Percentiles rank a stretch among this genome's conserved stretches.
Evolutionary conservation across 2,888 invertebrate genomes (phyloP).

Genomic region (Erebia epiphron): DNA sequence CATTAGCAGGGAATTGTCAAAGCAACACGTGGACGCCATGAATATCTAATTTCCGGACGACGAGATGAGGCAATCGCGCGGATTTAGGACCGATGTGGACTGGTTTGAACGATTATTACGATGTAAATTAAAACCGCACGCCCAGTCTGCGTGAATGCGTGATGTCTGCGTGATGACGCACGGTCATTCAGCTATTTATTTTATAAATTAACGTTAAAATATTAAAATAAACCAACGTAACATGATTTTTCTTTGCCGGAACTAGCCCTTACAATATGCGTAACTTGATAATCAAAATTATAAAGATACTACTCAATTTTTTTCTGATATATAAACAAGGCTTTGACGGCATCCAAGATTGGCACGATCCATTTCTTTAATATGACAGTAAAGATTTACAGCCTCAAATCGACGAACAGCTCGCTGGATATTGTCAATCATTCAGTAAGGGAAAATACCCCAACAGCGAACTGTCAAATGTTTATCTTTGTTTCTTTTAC

Average conservation of each 20-base stretch:
- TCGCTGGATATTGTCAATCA: conserved; percentile 59
- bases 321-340: conserved; percentile 29
- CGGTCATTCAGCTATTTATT: too few species aligned
- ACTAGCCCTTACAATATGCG: neutral
- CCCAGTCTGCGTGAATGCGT: too few species aligned
- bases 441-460: conserved; percentile 55
- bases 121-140: neutral
- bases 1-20: too few species aligned
- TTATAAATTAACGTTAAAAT: too few species aligned
- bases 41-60: too few species aligned
- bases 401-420: conserved; percentile 49
- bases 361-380: conserved; percentile 38
- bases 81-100: neutral
- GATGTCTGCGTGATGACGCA: too few species aligned
- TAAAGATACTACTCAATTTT: conserved; percentile 23
- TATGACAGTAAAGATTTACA: conserved; percentile 39
- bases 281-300: neutral
- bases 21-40: too few species aligned
- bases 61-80: neutral
- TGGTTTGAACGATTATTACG: neutral
- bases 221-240: too few species aligned
- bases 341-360: conserved; percentile 26
- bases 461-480: conserved; percentile 66
- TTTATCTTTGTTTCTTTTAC: conserved; percentile 54
- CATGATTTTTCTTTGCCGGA: neutral